Conservation (phyloP, 2,888 invertebrate genomes). For the Pollenia griseotomentosa region DNA sequence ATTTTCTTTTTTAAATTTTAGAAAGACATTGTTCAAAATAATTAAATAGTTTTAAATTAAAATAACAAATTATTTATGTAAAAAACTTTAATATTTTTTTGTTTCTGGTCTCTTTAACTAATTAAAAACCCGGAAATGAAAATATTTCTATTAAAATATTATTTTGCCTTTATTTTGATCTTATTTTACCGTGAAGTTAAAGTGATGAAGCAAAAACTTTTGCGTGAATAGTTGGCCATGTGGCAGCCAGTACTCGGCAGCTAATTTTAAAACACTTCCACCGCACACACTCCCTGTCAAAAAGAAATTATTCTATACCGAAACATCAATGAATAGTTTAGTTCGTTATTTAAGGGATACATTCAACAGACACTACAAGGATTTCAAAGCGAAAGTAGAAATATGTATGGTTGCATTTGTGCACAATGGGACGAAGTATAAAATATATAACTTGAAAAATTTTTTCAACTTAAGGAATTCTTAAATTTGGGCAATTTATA, state of each 20-base stretch:
- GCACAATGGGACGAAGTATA: conserved; percentile 17
- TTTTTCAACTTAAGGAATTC: not conserved
- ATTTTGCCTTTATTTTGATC: not conserved
- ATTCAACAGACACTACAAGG: conserved; percentile 10
- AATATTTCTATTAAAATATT: conserved; percentile 10
- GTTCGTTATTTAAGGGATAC: not conserved
- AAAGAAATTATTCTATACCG: conserved; percentile 19
- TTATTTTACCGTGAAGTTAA: conserved; percentile 19
- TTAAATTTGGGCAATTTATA: no score
- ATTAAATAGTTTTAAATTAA: no score
- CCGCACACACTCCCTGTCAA: not conserved
- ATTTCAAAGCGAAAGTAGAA: not conserved
- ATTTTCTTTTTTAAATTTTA: no score
- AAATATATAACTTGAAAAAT: not conserved
- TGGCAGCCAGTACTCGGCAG: conserved; percentile 18
- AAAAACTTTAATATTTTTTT: not conserved
- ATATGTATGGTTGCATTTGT: not conserved
- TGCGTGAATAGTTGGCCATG: conserved; percentile 5
- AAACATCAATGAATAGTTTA: conserved; percentile 21
- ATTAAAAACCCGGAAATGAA: conserved; percentile 14
- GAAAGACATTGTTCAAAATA: no score
- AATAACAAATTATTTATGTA: no score
- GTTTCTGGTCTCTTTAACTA: not conserved
- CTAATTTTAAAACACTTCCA: not conserved
- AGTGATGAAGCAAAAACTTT: conserved; percentile 41